Evolutionary conservation across 2,113 vertebrate species (phyloP).

Genomic region (Sula dactylatra): DNA sequence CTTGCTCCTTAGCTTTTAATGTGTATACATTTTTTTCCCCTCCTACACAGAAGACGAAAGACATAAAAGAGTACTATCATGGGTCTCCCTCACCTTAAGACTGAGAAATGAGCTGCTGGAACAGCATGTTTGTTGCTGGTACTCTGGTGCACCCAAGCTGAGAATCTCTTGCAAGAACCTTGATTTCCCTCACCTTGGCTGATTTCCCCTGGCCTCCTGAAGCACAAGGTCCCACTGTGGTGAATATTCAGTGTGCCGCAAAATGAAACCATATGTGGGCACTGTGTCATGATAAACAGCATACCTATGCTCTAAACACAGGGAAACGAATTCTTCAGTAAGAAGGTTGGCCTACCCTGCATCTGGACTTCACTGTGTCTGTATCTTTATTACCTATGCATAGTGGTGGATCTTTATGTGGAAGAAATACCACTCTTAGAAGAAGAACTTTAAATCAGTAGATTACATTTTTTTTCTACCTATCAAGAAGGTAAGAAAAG

Average conservation of each 20-base stretch:
- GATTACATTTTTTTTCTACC: neutral
- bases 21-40: neutral
- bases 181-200: neutral
- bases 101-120: neutral
- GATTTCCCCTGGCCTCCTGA: neutral
- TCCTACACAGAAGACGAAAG: neutral
- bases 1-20: neutral
- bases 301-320: neutral
- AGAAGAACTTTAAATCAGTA: neutral
- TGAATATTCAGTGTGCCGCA: neutral
- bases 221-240: neutral
- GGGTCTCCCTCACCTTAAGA: neutral
- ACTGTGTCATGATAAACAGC: neutral
- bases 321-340: neutral
- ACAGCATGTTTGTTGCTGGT: accelerated
- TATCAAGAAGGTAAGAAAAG: neutral
- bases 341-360: neutral
- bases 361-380: neutral
- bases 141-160: accelerated
- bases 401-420: neutral
- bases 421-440: neutral
- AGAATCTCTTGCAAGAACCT: neutral
- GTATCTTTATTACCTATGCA: accelerated
- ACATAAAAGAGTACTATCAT: neutral
- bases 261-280: neutral